Evolutionary conservation across 2,113 vertebrate genomes (phyloP).

Genomic region (Eonycteris spelaea): DNA sequence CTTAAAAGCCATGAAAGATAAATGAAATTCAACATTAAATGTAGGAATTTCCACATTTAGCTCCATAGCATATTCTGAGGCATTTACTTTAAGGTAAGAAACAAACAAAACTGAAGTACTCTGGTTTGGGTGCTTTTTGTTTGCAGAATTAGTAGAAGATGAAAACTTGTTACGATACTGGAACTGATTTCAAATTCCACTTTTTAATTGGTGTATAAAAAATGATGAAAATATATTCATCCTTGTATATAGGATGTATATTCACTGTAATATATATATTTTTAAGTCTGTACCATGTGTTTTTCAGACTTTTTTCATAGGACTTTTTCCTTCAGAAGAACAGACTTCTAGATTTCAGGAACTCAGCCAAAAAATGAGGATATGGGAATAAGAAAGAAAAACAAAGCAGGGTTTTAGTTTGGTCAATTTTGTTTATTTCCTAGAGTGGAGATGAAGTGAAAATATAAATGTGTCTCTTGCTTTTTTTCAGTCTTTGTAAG

Average conservation of each 20-base stretch:
- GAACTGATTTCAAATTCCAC: neutral
- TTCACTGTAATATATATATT: neutral
- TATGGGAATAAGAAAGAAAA: neutral
- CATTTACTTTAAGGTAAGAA: slow-evolving; percentile 12
- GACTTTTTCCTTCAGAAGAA: neutral
- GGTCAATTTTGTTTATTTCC: neutral
- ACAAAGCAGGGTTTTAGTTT: neutral
- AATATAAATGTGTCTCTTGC: neutral
- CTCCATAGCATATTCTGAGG: neutral
- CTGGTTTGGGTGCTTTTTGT: neutral
- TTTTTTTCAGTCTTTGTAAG: neutral
- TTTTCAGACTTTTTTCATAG: neutral
- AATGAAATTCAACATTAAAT: neutral
- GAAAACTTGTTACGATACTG: neutral
- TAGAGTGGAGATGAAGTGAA: neutral
- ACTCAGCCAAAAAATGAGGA: neutral
- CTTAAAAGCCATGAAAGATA: neutral
- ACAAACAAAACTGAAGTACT: neutral
- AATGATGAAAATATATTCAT: neutral
- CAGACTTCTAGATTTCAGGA: neutral
- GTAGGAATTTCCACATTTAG: neutral
- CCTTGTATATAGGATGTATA: neutral
- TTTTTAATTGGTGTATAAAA: neutral
- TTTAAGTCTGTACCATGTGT: neutral
- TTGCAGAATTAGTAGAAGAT: neutral